Evolutionary conservation across 1,140 invertebrate species (phyloP), one percentile per base, ranked within the genome.

Genomic region (Drosophila quadrilineata): DNA sequence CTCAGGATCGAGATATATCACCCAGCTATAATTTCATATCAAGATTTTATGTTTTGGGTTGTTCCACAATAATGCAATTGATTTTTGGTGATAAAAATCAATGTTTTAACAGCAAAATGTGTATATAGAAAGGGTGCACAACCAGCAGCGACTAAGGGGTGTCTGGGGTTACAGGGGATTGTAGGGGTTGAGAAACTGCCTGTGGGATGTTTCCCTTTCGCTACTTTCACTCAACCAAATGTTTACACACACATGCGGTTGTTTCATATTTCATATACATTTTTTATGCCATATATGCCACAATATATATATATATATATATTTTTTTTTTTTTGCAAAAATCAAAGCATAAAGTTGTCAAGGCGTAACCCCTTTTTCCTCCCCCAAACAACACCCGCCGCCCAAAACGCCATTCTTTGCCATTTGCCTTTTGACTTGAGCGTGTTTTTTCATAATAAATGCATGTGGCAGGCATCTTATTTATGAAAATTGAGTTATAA

Each of bases 401-500:
- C 45, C 57, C 12, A 26, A 52, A 52, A 60, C 36, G 26, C 57
- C 26, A 52, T 74, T 66, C 31, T 0, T 52, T 49, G 54, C 71
- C 58, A 43, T 36, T 49, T 35, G 4, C 38, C 3, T 9, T 59
- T 12, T 21, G 38, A 21, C 16, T 29, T 33, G 53, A 75, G 76
- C 76, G 64, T 82, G 77, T 50, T 72, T 70, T 76, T 66, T 46
- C 36, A 29, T 50, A 48, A 65, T 38, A 57, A 57, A 64, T 57
- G 60, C 31, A 29, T 28, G 21, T 54, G 16, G 24, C 14, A 19
- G 12, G 57, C 48, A 16, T 74, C 74, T 79, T 84, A 79, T 85
- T 85, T 85, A 85, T 85, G 74, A 86, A 85, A 85, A 85, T 85
- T 85, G 79, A 85, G 79, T 79, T 85, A 85, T 85, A 85, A 85